phyloP scores from a whole-genome alignment of 2,888 invertebrate genomes.

The Notodromas monacha region DNA sequence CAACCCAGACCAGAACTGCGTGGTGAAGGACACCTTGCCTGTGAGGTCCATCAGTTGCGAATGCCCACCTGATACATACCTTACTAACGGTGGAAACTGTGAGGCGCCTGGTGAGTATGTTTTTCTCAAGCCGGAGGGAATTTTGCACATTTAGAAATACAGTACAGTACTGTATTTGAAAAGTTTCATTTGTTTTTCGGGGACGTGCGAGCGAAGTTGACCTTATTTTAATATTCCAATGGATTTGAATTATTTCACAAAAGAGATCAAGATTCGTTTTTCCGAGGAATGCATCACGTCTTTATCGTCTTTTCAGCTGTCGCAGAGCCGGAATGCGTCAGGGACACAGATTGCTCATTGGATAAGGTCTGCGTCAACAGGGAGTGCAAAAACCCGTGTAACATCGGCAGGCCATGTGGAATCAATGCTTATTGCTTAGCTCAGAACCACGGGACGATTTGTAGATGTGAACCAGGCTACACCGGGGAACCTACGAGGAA shows the following conservation, averaged over 20 bases:
- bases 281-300: background rate
- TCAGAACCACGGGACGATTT: constrained; percentile 48
- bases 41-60: constrained; percentile 51
- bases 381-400: constrained; percentile 55
- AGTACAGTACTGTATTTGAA: no score
- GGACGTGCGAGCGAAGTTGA: no score
- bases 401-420: constrained; percentile 25
- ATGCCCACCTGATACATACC: constrained; percentile 45
- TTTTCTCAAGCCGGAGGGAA: no score
- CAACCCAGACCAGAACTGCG: constrained; percentile 38
- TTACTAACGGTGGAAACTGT: constrained; percentile 36
- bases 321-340: constrained; percentile 29
- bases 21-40: constrained; percentile 40
- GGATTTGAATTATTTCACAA: no score
- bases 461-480: constrained; percentile 50
- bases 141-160: no score
- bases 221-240: no score
- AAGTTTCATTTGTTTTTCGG: no score
- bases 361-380: constrained; percentile 50
- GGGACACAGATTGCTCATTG: constrained; percentile 43
- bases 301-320: constrained; percentile 2
- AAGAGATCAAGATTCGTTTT: no score
- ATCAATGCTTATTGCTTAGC: constrained; percentile 59
- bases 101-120: constrained; percentile 20
- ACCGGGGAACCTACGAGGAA: constrained; percentile 30